Conservation (phyloP, 2,888 invertebrate genomes). For the Venustoraphidia nigricollis region DNA sequence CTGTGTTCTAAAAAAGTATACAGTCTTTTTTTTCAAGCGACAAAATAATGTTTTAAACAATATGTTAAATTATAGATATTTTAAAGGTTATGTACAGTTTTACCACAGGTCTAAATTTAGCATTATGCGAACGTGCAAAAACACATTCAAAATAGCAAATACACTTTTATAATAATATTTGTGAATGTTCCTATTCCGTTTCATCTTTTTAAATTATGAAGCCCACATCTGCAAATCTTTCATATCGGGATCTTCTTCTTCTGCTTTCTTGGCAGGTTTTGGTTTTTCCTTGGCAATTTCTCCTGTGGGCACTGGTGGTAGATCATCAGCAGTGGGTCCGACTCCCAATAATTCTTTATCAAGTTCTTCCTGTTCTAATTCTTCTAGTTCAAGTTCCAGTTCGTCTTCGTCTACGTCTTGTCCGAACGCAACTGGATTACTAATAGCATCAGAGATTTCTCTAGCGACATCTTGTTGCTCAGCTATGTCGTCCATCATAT, state of each 20-base stretch:
- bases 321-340: constrained; percentile 47
- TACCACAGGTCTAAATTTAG: no score
- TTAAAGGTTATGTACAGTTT: no score
- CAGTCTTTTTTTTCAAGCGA: no score
- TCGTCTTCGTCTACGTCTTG: constrained; percentile 84
- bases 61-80: no score
- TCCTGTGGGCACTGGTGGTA: constrained; percentile 58
- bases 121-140: no score
- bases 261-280: constrained; percentile 29
- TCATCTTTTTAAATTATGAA: constrained; percentile 31
- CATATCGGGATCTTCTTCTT: constrained; percentile 57
- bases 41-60: no score
- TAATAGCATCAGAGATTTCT: constrained; percentile 97
- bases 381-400: constrained; percentile 72
- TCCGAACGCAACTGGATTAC: constrained; percentile 90
- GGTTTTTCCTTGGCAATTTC: constrained; percentile 31
- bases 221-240: constrained; percentile 63
- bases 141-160: no score
- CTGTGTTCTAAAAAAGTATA: no score
- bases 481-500: constrained; percentile 98
- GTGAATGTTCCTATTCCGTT: background rate
- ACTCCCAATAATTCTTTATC: constrained; percentile 70
- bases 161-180: no score
- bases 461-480: constrained; percentile 97
- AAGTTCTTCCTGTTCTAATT: constrained; percentile 80